phyloP scores from a whole-genome alignment of 2,797 vertebrate species.

The Sebastes paucispinis region DNA sequence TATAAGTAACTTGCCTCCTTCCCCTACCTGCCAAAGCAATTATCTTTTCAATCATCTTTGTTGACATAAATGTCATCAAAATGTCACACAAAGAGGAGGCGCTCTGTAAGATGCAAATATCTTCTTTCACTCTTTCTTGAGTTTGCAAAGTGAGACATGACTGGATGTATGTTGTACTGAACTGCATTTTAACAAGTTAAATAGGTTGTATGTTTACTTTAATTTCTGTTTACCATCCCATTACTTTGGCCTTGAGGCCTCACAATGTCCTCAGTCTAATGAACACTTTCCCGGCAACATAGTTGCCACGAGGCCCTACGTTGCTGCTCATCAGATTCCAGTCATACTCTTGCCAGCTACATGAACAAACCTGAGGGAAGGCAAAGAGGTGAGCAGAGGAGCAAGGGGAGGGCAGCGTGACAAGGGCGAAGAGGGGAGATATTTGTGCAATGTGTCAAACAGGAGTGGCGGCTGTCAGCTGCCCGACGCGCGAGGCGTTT shows the following conservation, averaged over 20 bases:
- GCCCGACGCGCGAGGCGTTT: neutral
- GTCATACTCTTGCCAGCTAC: conserved; percentile 37
- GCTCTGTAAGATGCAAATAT: neutral
- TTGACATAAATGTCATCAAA: neutral
- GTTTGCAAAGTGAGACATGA: neutral
- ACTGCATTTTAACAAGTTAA: conserved; percentile 7
- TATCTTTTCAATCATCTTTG: neutral
- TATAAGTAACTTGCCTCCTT: neutral
- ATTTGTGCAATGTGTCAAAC: conserved; percentile 7
- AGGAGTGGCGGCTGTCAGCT: neutral
- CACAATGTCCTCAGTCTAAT: neutral
- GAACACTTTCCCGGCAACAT: conserved; percentile 29
- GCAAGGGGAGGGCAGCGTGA: neutral
- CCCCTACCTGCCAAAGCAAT: neutral
- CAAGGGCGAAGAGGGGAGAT: neutral
- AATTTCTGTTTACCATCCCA: conserved; percentile 24
- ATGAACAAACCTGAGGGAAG: conserved; percentile 62
- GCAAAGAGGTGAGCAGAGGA: neutral
- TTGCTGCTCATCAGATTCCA: conserved; percentile 57
- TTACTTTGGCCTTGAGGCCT: conserved; percentile 17
- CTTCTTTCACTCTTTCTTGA: neutral
- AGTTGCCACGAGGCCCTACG: conserved; percentile 16
- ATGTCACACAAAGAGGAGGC: neutral
- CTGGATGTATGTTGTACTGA: neutral
- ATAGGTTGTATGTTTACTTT: conserved; percentile 9